Percentiles rank a stretch among this genome's conserved stretches.
Conservation (phyloP, 2,888 invertebrate species). For the Ctenicera cuprea region DNA sequence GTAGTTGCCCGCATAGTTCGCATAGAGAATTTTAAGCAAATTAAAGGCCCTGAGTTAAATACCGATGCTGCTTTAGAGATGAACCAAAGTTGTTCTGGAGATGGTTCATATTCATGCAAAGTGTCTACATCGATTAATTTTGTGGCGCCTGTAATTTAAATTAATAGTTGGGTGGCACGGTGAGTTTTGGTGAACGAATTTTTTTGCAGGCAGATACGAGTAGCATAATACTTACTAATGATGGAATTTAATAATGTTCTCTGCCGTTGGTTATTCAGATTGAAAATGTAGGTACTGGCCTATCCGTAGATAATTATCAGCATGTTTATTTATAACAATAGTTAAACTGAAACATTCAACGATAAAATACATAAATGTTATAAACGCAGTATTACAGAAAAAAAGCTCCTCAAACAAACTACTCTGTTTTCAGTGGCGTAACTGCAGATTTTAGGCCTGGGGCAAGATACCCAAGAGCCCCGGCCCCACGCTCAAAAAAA, state of each 20-base stretch:
- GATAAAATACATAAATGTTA: too few relatives aligned
- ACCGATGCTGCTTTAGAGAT: background rate
- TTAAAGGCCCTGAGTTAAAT: background rate
- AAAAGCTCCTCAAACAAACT: too few relatives aligned
- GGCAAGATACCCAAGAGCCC: too few relatives aligned
- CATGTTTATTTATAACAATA: too few relatives aligned
- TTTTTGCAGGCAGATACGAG: background rate
- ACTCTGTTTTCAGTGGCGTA: too few relatives aligned
- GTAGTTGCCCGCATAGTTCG: background rate
- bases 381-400: too few relatives aligned
- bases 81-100: background rate
- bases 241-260: background rate
- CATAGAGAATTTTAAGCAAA: background rate
- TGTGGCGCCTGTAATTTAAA: slow-evolving; percentile 7
- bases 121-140: slow-evolving; percentile 13
- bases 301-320: too few relatives aligned
- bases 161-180: slow-evolving; percentile 4
- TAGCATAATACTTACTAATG: background rate
- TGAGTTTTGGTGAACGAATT: background rate
- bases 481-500: too few relatives aligned
- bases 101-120: slow-evolving; percentile 3
- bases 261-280: too few relatives aligned
- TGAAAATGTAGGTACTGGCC: too few relatives aligned
- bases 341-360: too few relatives aligned
- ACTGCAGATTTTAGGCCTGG: too few relatives aligned